phyloP scores from a whole-genome alignment of 2,888 invertebrate species.

The Cistogaster globosa region DNA sequence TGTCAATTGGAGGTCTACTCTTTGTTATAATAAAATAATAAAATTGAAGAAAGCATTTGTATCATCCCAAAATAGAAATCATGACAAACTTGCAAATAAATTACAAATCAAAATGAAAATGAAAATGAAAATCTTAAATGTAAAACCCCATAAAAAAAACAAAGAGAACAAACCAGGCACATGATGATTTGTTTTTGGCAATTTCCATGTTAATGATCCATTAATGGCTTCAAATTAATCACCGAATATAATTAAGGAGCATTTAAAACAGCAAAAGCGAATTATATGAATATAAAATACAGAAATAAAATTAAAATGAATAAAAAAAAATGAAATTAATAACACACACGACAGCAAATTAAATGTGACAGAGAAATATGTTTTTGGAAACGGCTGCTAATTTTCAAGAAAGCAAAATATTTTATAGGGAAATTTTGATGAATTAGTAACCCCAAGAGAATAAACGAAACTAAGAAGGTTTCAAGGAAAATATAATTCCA shows the following conservation, averaged over 20 bases:
- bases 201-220: conserved; percentile 63
- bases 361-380: no score
- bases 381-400: no score
- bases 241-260: conserved; percentile 52
- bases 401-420: no score
- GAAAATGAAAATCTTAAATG: conserved; percentile 26
- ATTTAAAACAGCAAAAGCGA: conserved; percentile 60
- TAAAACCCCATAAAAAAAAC: background rate
- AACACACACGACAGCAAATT: no score
- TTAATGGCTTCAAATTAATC: conserved; percentile 68
- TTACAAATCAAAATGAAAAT: conserved; percentile 57
- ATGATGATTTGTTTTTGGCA: conserved; percentile 48
- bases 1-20: no score
- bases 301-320: background rate
- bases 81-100: conserved; percentile 56
- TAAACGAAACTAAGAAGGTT: no score
- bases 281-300: conserved; percentile 2
- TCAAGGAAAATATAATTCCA: no score
- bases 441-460: no score
- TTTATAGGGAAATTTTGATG: no score
- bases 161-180: background rate
- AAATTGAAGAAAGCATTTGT: background rate
- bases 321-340: background rate
- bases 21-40: conserved; percentile 8
- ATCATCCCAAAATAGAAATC: conserved; percentile 44